Percentiles rank a stretch among this genome's conserved stretches.
These are phyloP conservation scores for Rhyacichthys aspro DNA, from an alignment of 2,797 vertebrate genomes.

Conservation along the genomic window DNA sequence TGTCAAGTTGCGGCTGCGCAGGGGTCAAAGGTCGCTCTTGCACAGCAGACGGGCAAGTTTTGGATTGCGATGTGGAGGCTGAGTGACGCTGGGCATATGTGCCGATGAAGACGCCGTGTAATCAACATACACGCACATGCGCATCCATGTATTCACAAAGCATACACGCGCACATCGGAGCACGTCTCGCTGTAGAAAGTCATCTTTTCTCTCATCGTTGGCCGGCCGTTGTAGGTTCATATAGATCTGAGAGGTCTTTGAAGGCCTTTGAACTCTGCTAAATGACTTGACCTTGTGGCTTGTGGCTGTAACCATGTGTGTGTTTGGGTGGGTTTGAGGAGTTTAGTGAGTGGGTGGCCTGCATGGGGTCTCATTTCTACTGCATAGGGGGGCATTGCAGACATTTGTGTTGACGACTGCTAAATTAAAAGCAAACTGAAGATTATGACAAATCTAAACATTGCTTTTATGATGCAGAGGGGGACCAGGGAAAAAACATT, in stretches of 20 bases:
- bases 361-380: conserved; percentile 72
- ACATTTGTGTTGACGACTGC: conserved; percentile 71
- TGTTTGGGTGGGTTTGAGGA: conserved; percentile 36
- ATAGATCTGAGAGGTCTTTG: conserved; percentile 92
- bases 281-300: conserved; percentile 93
- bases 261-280: conserved; percentile 95
- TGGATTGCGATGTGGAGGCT: conserved; percentile 82
- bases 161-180: conserved; percentile 29
- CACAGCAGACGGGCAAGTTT: conserved; percentile 77
- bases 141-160: neutral
- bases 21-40: conserved; percentile 67
- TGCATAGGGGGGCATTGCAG: conserved; percentile 59
- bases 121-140: conserved; percentile 33
- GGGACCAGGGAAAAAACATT: conserved; percentile 59
- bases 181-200: conserved; percentile 56
- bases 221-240: conserved; percentile 84
- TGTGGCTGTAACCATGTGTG: conserved; percentile 55
- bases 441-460: conserved; percentile 78
- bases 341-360: conserved; percentile 70
- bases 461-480: conserved; percentile 70
- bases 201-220: conserved; percentile 59
- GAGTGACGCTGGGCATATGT: conserved; percentile 89
- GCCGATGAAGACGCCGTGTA: conserved; percentile 42
- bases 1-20: conserved; percentile 66
- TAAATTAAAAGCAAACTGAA: conserved; percentile 79